Percentiles rank a stretch among this genome's conserved stretches.
Evolutionary conservation across 2,113 vertebrate species (phyloP).

Genomic region (Ceuthmochares aereus): DNA sequence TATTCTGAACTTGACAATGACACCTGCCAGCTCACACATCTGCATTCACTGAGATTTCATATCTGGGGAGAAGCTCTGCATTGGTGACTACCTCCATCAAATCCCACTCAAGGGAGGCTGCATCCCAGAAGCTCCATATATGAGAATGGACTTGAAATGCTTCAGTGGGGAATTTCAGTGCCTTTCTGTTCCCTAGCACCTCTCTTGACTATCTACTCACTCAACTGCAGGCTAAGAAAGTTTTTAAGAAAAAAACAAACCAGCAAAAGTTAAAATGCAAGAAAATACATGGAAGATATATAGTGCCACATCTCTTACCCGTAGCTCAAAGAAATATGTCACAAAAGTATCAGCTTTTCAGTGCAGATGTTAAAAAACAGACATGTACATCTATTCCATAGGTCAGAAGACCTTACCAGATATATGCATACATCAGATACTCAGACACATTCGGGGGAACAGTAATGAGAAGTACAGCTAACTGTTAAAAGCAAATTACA

Average conservation of each 20-base stretch:
- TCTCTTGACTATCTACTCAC: background rate
- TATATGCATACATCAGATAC: background rate
- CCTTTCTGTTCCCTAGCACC: background rate
- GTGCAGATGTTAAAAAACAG: background rate
- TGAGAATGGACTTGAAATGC: background rate
- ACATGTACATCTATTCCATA: background rate
- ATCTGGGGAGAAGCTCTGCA: background rate
- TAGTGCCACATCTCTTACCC: background rate
- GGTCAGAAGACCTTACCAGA: background rate
- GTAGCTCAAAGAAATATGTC: background rate
- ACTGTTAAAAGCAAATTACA: background rate
- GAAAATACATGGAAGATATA: background rate
- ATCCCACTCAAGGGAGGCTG: background rate
- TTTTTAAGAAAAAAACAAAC: background rate
- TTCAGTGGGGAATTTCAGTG: background rate
- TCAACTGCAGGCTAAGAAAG: background rate
- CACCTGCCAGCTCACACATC: background rate
- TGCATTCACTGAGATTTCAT: background rate
- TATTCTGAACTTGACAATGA: background rate
- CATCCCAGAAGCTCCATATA: background rate
- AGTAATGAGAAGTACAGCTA: background rate
- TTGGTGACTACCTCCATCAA: background rate
- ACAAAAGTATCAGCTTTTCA: background rate
- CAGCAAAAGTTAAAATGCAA: background rate
- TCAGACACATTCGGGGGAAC: background rate